Base-by-base conservation (phyloP, 2,888 invertebrate genomes). In the Linyphia triangularis region DNA sequence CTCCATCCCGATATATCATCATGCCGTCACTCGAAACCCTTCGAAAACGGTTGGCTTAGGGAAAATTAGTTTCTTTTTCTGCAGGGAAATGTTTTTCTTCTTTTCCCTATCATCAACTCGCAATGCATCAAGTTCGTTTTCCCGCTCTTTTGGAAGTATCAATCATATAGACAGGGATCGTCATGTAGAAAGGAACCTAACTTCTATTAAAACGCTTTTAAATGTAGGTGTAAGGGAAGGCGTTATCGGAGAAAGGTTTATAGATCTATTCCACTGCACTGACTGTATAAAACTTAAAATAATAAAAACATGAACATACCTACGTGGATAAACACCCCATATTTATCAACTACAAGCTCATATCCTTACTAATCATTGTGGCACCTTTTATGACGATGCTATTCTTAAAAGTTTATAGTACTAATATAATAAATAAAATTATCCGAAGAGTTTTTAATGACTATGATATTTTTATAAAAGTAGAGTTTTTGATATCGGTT, bases 61-160 rank as follows among this genome's bases (percentile, higher is more conserved):
- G 75, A 67, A 73, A 81, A 81, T 88, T 88, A 81, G 81, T 88
- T 88, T 61, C 77, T 75, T 75, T 81, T 81, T 88, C 73, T 86
- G 51, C 59, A 22, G 19, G 70, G 67, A 75, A 78, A 75, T 81
- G 63, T 88, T 88, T 85, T 75, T 77, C 59, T 77, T 85, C n/a
- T 73, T 67, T 82, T 88, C 75, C 75, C 75, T 82, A 88, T 88
- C 86, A 82, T 82, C 86, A 81, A 88, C 73, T 81, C 75, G 28
- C 73, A 37, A 79, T 67, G 86, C 65, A 79, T 86, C 86, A 81
- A 78, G 79, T 70, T 81, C 81, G 73, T 86, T 86, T 73, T 72
- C 79, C 51, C 67, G 72, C 73, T 65, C 81, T 78, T 86, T 59
- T 65, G 33, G 37, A 81, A 65, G 65, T 85, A 86, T 86, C 86